Evolutionary conservation across 2,797 vertebrate species (phyloP).

Genomic region (Telmatherina bonti): DNA sequence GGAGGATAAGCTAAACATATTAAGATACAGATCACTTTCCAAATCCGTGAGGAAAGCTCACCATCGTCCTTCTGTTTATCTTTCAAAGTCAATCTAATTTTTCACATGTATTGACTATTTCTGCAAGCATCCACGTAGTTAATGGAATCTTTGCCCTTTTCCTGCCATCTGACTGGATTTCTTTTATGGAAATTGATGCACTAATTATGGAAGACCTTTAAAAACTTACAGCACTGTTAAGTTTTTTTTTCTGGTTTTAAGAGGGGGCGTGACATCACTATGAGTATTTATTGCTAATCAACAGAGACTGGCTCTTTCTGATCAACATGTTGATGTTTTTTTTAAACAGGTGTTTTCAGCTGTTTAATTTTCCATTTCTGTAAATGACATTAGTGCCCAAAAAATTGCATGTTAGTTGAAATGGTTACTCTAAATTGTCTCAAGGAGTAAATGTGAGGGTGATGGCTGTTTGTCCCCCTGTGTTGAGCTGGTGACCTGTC

Average conservation of each 20-base stretch:
- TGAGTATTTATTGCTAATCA: not conserved
- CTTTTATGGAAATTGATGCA: not conserved
- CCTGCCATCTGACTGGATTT: not conserved
- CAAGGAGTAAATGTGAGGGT: too few relatives aligned
- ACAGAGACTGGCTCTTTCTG: not conserved
- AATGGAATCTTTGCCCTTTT: not conserved
- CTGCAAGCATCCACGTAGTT: not conserved
- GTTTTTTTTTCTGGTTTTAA: not conserved
- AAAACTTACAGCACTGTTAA: not conserved
- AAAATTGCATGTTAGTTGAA: too few relatives aligned
- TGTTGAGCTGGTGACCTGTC: too few relatives aligned
- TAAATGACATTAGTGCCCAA: not conserved
- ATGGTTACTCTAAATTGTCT: too few relatives aligned
- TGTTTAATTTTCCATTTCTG: not conserved
- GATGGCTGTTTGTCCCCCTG: too few relatives aligned
- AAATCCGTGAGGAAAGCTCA: slow-evolving; percentile 16
- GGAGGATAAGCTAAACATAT: not conserved
- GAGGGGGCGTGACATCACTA: not conserved
- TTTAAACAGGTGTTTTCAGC: not conserved
- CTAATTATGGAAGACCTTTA: not conserved
- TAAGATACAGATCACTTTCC: slow-evolving; percentile 10
- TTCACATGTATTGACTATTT: not conserved
- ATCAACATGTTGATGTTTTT: not conserved
- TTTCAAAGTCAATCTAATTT: slow-evolving; percentile 8
- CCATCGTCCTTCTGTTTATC: not conserved